These are phyloP conservation scores for Manduca sexta DNA, from an alignment of 1,140 invertebrate genomes.

Conservation along the genomic window DNA sequence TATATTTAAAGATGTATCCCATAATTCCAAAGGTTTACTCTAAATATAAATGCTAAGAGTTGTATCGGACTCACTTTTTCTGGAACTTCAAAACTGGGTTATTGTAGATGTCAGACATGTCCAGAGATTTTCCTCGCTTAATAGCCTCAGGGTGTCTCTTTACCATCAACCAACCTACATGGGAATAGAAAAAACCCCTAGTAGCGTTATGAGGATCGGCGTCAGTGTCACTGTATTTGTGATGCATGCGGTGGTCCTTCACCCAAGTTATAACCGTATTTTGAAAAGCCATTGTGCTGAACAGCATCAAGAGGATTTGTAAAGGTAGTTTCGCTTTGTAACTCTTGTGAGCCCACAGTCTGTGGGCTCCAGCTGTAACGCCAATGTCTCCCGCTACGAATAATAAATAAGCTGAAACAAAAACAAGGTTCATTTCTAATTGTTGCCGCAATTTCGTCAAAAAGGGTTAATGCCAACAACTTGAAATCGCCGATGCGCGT, in stretches of 20 bases:
- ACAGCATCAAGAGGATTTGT: slow-evolving; percentile 59
- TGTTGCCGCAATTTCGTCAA: too few species aligned
- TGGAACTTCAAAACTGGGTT: slow-evolving; percentile 84
- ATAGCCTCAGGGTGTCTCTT: slow-evolving; percentile 78
- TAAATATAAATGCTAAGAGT: too few species aligned
- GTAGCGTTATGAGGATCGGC: slow-evolving; percentile 80
- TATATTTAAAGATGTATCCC: too few species aligned
- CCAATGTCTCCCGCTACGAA: slow-evolving; percentile 66
- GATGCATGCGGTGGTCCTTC: slow-evolving; percentile 78
- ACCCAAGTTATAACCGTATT: slow-evolving; percentile 74
- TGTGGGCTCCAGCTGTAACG: slow-evolving; percentile 87
- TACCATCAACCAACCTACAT: slow-evolving; percentile 78
- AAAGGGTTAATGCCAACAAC: too few species aligned
- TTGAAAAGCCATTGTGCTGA: slow-evolving; percentile 46
- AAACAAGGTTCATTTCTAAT: too few species aligned
- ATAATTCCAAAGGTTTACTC: too few species aligned
- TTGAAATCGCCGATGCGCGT: too few species aligned
- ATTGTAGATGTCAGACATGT: slow-evolving; percentile 79
- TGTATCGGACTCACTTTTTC: slow-evolving; percentile 68
- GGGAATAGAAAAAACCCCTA: slow-evolving; percentile 79
- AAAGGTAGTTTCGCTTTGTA: slow-evolving; percentile 89
- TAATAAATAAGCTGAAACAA: slow-evolving; percentile 27
- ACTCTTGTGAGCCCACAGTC: slow-evolving; percentile 87
- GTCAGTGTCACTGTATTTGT: slow-evolving; percentile 81
- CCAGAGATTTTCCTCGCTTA: slow-evolving; percentile 77